Percentiles rank a stretch among this genome's conserved stretches.
Evolutionary conservation across 1,140 invertebrate species (phyloP).

Genomic region (Trichogramma pretiosum): DNA sequence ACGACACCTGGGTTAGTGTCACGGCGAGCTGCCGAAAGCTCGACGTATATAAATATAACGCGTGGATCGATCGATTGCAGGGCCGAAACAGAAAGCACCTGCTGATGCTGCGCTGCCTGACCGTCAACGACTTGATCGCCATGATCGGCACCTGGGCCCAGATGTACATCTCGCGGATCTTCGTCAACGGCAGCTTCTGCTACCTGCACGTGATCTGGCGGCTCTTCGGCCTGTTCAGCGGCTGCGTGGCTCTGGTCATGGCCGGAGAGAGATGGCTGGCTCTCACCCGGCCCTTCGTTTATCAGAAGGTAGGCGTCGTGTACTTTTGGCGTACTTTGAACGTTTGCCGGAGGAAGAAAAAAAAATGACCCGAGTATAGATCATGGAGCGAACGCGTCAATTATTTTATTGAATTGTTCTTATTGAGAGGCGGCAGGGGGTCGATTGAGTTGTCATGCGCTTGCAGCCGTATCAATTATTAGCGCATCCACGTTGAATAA

Average conservation of each 20-base stretch:
- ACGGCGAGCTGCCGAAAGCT: no score
- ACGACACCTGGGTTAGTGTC: no score
- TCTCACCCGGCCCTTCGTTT: conserved; percentile 76
- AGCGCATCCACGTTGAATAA: no score
- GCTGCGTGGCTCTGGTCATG: conserved; percentile 80
- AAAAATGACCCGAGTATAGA: no score
- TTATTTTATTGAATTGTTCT: no score
- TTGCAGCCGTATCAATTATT: no score
- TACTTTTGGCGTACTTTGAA: neutral
- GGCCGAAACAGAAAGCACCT: conserved; percentile 70
- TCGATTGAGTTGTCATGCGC: neutral
- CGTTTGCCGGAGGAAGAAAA: no score
- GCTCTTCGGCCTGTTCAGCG: conserved; percentile 75
- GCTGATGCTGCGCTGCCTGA: conserved; percentile 68
- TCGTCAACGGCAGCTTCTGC: conserved; percentile 56
- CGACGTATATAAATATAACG: no score
- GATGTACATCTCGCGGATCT: conserved; percentile 50
- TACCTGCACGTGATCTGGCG: conserved; percentile 63
- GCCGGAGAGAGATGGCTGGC: conserved; percentile 77
- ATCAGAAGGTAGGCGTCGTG: conserved; percentile 63
- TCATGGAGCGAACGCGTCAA: no score
- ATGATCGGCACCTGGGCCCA: conserved; percentile 59
- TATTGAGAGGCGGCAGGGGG: neutral
- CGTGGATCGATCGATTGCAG: conserved; percentile 46
- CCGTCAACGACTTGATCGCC: conserved; percentile 70